Evolutionary conservation across 2,113 vertebrate species (phyloP).

Genomic region (Centropus unirufus): DNA sequence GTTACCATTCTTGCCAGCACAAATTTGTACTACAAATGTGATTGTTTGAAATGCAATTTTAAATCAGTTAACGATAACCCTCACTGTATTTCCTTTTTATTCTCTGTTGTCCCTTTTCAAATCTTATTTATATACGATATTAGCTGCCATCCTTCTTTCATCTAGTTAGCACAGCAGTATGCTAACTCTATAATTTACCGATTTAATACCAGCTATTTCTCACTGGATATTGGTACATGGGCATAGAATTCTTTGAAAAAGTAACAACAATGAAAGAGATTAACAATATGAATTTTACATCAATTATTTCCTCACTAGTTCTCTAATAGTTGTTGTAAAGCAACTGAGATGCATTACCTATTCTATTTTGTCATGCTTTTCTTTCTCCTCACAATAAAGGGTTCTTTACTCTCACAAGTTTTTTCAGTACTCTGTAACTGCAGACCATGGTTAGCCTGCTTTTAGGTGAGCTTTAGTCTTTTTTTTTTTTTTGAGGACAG

Average conservation of each 20-base stretch:
- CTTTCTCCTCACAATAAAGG: not conserved
- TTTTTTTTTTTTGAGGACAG: not conserved
- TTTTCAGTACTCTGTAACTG: not conserved
- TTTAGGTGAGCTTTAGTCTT: not conserved
- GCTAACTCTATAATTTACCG: constrained; percentile 16
- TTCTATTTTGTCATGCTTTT: not conserved
- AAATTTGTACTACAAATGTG: not conserved
- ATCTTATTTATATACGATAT: not conserved
- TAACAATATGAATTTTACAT: not conserved
- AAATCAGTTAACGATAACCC: not conserved
- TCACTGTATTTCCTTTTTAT: not conserved
- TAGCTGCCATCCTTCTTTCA: not conserved
- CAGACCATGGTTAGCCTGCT: not conserved
- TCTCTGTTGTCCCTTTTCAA: not conserved
- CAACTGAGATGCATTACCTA: not conserved
- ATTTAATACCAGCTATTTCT: constrained; percentile 27
- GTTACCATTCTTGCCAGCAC: not conserved
- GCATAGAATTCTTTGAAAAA: constrained; percentile 16
- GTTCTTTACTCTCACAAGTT: not conserved
- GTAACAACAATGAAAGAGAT: not conserved
- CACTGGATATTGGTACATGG: not conserved
- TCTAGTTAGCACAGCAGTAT: not conserved
- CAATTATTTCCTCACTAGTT: not conserved
- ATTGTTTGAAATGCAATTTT: constrained; percentile 5
- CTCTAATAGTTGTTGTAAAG: not conserved